Evolutionary conservation across 2,888 invertebrate genomes (phyloP).

Genomic region (Azorinus chamasolen): DNA sequence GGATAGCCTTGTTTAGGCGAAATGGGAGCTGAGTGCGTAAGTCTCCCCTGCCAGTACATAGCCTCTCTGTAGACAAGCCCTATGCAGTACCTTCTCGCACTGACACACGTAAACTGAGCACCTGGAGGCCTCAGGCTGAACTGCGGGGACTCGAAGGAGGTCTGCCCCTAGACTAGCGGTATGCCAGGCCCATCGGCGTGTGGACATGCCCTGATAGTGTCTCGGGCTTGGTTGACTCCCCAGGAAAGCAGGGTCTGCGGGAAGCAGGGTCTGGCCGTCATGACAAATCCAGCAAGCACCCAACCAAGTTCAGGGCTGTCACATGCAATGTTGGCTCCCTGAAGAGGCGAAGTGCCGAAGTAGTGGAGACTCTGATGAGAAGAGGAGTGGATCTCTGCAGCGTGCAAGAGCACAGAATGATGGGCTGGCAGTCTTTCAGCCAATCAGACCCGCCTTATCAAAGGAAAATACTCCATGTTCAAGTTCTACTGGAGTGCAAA

Average conservation of each 20-base stretch:
- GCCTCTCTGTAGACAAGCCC: too few relatives aligned
- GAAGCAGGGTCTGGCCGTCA: slow-evolving; percentile 19
- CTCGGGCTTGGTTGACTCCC: slow-evolving; percentile 19
- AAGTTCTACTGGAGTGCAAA: slow-evolving; percentile 25
- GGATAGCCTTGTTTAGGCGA: too few relatives aligned
- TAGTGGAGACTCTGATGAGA: slow-evolving; percentile 21
- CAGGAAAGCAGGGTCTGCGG: too few relatives aligned
- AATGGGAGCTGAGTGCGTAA: too few relatives aligned
- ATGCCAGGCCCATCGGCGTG: too few relatives aligned
- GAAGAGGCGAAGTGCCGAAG: slow-evolving; percentile 30
- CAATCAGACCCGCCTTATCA: slow-evolving; percentile 1
- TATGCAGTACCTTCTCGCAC: too few relatives aligned
- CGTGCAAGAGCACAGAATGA: slow-evolving; percentile 4
- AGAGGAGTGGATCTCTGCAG: slow-evolving; percentile 26
- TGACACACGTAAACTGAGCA: too few relatives aligned
- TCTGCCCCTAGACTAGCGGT: too few relatives aligned
- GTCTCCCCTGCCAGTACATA: too few relatives aligned
- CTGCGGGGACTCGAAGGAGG: too few relatives aligned
- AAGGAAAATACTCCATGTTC: slow-evolving; percentile 14
- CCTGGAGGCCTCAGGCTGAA: too few relatives aligned
- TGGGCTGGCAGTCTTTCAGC: slow-evolving; percentile 31
- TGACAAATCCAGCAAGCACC: slow-evolving; percentile 15
- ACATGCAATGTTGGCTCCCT: slow-evolving; percentile 20
- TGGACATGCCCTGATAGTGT: too few relatives aligned
- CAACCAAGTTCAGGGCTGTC: slow-evolving; percentile 17